Percentiles rank a stretch among this genome's conserved stretches.
Evolutionary conservation across 2,113 vertebrate species (phyloP).

Genomic region (Nothoprocta pentlandii): DNA sequence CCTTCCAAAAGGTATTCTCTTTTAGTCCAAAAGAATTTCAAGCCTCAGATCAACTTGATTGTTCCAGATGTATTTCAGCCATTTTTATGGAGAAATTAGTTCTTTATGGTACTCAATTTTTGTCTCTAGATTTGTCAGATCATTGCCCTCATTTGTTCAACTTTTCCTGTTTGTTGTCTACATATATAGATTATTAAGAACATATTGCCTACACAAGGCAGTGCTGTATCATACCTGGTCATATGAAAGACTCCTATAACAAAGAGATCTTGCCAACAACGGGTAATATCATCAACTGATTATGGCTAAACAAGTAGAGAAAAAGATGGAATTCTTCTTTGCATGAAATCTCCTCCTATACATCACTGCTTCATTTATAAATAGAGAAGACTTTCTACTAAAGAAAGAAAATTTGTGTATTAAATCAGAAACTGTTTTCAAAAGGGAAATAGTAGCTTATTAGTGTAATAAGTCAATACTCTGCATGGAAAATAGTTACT

Average conservation of each 20-base stretch:
- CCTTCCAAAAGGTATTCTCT: background rate
- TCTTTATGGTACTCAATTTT: background rate
- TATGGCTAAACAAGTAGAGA: background rate
- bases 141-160: background rate
- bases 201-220: background rate
- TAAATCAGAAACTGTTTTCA: background rate
- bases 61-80: background rate
- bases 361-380: background rate
- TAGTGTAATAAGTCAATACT: background rate
- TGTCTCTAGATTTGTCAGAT: background rate
- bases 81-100: background rate
- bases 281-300: background rate
- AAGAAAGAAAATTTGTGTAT: background rate
- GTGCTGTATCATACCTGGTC: background rate
- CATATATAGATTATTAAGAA: background rate
- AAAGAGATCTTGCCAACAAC: background rate
- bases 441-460: background rate
- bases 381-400: background rate
- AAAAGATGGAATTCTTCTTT: background rate
- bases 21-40: background rate
- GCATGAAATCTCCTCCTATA: background rate
- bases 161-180: background rate
- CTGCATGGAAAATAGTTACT: background rate
- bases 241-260: background rate
- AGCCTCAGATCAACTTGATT: background rate